Evolutionary conservation across 2,113 vertebrate species (phyloP).

Genomic region (Sinosuthora webbiana): DNA sequence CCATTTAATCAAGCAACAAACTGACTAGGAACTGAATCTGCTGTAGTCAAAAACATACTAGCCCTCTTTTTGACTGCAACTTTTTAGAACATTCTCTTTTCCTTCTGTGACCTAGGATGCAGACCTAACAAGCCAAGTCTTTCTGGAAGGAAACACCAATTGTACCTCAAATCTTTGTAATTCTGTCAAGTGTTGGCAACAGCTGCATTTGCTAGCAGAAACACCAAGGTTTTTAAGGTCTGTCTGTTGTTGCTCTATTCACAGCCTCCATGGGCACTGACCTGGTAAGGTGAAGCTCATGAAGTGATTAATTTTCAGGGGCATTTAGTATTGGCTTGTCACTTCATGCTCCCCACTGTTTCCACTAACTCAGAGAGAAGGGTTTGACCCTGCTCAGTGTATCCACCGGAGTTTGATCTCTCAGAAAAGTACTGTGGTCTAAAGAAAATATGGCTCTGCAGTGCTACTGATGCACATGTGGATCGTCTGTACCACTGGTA

Average conservation of each 20-base stretch:
- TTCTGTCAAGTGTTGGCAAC: background rate
- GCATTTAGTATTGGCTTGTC: background rate
- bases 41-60: background rate
- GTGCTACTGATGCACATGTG: background rate
- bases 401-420: background rate
- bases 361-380: background rate
- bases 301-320: conserved; percentile 3
- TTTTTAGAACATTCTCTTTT: background rate
- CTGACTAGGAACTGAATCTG: background rate
- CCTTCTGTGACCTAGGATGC: background rate
- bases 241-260: background rate
- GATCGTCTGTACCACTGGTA: background rate
- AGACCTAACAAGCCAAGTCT: background rate
- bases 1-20: background rate
- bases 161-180: conserved; percentile 5
- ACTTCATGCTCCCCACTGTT: conserved; percentile 1
- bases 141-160: conserved; percentile 7
- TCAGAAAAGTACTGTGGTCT: background rate
- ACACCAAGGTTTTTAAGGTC: conserved; percentile 1
- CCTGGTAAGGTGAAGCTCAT: conserved; percentile 25
- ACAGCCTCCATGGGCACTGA: background rate
- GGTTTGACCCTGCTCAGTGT: background rate
- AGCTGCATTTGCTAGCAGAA: conserved; percentile 45
- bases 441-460: background rate
- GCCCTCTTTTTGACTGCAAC: background rate